Evolutionary conservation across 2,113 vertebrate genomes (phyloP).

Genomic region (Podocnemis expansa): DNA sequence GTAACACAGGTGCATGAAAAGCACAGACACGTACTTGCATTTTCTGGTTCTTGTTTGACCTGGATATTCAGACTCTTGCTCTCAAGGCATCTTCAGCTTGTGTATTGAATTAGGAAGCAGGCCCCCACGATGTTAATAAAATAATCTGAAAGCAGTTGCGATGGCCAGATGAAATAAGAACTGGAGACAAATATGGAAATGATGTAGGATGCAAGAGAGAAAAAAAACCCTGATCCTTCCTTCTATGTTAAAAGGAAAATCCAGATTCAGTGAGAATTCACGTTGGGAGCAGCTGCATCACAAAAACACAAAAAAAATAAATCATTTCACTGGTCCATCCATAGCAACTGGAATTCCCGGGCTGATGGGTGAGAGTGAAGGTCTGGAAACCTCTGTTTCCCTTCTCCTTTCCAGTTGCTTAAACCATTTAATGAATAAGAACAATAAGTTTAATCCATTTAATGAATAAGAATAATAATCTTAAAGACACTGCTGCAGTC

Average conservation of each 20-base stretch:
- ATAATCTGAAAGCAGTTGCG: neutral
- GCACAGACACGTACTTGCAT: neutral
- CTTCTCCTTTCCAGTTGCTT: neutral
- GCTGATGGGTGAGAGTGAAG: neutral
- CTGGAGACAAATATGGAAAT: neutral
- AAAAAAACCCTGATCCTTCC: neutral
- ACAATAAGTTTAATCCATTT: neutral
- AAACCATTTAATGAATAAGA: neutral
- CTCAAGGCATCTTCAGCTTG: neutral
- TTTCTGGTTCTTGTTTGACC: neutral
- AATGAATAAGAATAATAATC: neutral
- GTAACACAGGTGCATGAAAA: neutral
- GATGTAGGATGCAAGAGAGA: neutral
- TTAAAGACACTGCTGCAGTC: neutral
- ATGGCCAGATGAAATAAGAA: neutral
- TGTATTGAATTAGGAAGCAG: neutral
- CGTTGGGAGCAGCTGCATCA: neutral
- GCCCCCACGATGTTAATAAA: neutral
- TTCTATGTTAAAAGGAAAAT: neutral
- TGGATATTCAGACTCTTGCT: neutral
- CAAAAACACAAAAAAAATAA: fast-evolving
- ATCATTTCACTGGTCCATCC: neutral
- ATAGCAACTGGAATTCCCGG: neutral
- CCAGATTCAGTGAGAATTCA: neutral
- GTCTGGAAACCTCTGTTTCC: neutral